Percentiles rank a stretch among this genome's conserved stretches.
These are phyloP conservation scores for Mola mola DNA, from an alignment of 2,113 vertebrate species.

Conservation along the genomic window DNA sequence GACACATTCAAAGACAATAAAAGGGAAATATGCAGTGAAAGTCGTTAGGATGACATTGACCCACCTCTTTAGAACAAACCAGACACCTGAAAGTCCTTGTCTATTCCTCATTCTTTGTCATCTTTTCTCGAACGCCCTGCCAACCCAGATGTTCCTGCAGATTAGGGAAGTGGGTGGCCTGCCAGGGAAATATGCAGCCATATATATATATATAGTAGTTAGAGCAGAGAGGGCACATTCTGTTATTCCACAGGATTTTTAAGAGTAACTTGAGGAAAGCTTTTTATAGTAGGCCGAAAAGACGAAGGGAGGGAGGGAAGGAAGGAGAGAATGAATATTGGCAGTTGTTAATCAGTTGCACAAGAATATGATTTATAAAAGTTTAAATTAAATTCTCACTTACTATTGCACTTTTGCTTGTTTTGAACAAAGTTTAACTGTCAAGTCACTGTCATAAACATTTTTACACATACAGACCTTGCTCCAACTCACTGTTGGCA, in stretches of 20 bases:
- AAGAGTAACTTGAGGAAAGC: constrained; percentile 32
- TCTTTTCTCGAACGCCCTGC: constrained; percentile 28
- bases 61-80: constrained; percentile 21
- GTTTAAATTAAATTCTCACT: background rate
- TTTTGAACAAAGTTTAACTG: background rate
- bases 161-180: constrained; percentile 4
- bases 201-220: constrained; percentile 19
- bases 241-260: constrained; percentile 53
- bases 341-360: constrained; percentile 8
- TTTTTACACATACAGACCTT: background rate
- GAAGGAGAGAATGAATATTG: constrained; percentile 13
- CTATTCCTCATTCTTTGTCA: constrained; percentile 24
- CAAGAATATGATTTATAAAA: background rate
- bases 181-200: constrained; percentile 34
- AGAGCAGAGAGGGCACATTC: constrained; percentile 37
- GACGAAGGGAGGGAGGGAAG: background rate
- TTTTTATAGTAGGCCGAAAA: constrained; percentile 41
- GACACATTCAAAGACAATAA: background rate
- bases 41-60: constrained; percentile 1
- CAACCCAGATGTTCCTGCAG: constrained; percentile 20
- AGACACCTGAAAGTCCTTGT: constrained; percentile 26
- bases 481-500: constrained; percentile 12
- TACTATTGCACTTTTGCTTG: background rate
- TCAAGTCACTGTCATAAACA: background rate
- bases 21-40: constrained; percentile 7